These are phyloP conservation scores for Chloromyia formosa DNA, from an alignment of 2,888 invertebrate species.

Conservation along the genomic window DNA sequence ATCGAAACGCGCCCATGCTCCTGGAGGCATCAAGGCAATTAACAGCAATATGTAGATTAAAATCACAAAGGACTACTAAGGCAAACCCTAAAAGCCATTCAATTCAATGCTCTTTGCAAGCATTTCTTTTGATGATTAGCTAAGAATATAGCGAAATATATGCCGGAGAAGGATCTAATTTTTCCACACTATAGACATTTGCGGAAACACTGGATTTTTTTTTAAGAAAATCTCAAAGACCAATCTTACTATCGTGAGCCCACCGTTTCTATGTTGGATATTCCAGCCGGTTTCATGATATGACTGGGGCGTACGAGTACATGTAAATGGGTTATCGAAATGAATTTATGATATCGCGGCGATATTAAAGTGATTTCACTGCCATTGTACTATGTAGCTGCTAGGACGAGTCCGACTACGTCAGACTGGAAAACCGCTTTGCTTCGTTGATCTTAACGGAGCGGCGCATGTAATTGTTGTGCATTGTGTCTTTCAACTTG, in stretches of 20 bases:
- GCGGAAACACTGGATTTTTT: too few relatives aligned
- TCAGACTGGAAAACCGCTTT: not conserved
- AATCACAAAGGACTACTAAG: too few relatives aligned
- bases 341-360: slow-evolving; percentile 20
- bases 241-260: not conserved
- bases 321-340: slow-evolving; percentile 20
- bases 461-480: slow-evolving; percentile 16
- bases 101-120: too few relatives aligned
- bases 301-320: not conserved
- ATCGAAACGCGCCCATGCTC: too few relatives aligned
- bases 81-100: too few relatives aligned
- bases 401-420: not conserved
- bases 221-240: not conserved
- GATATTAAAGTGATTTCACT: slow-evolving; percentile 22
- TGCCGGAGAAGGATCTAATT: too few relatives aligned
- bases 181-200: too few relatives aligned
- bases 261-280: not conserved
- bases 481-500: slow-evolving; percentile 18
- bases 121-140: too few relatives aligned
- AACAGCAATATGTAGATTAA: too few relatives aligned
- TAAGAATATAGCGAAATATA: too few relatives aligned
- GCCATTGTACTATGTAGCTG: not conserved
- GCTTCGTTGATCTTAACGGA: slow-evolving; percentile 5
- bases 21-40: too few relatives aligned
- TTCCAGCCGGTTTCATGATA: not conserved